Base-by-base conservation (phyloP, 2,797 vertebrate species). In the Etheostoma nigrum region DNA sequence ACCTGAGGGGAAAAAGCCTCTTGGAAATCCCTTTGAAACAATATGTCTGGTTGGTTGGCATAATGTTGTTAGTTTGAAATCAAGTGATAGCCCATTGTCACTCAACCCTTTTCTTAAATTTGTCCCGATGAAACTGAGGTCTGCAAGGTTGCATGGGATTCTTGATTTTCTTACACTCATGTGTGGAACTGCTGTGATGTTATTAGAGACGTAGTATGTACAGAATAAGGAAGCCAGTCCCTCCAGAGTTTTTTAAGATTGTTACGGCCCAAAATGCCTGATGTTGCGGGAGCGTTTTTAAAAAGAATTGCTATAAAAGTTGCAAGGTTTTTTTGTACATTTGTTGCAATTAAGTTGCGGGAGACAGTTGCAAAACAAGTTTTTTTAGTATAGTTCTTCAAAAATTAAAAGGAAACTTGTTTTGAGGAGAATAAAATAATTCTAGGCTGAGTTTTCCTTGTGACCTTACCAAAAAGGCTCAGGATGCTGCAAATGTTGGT, bases 221-320 rank as follows among this genome's bases (percentile, higher is more conserved):
- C n/a, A 57, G 19, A 53, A 47, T 45, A 30, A 16, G 36, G 65
- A 10, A 44, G 15, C 21, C 30, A 30, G 30, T 6, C 30, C 30
- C 5, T 30, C 30, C 30, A 30, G 30, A 0, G 5, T 30, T 30
- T 30, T 30, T 30, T 30, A 1, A 30, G 5, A 30, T 30, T 30
- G 30, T 30, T 30, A 30, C 5, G 30, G 5, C 30, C 30, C 30
- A 82, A 81, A 81, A 83, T 72, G 64, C 49, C 52, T 61, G 52
- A 66, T 30, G 30, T 42, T 78, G 77, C 77, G 47, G 61, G 81
- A 68, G 70, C 5, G 30, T 30, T 30, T 30, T 5, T 6, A 30
- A 30, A 27, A 30, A 30, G 5, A 30, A 30, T 5, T 30, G 30
- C 30, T 30, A 30, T 30, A 30, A 30, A 30, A 30, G 30, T 30